Percentiles rank a stretch among this genome's conserved stretches.
phyloP scores from a whole-genome alignment of 2,888 invertebrate genomes.

The Latrodectus elegans region DNA sequence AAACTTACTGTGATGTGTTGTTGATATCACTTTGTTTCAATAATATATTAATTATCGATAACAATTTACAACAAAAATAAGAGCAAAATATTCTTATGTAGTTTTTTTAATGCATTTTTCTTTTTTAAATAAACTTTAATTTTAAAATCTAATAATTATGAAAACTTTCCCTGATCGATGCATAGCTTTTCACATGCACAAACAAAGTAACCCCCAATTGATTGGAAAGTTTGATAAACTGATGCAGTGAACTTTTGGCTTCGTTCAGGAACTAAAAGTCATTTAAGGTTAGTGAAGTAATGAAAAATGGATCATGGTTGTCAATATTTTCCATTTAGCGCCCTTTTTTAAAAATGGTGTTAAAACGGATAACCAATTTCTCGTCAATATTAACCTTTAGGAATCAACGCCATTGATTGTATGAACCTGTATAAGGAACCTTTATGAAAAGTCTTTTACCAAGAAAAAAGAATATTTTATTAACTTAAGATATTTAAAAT shows the following conservation, averaged over 20 bases:
- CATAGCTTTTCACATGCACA: not conserved
- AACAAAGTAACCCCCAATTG: not conserved
- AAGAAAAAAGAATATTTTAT: not conserved
- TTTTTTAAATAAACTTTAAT: too few species aligned
- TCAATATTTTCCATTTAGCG: conserved; percentile 62
- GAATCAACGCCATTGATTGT: not conserved
- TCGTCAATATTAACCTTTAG: conserved; percentile 32
- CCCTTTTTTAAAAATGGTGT: conserved; percentile 22
- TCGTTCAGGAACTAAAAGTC: conserved; percentile 43
- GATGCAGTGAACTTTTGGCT: conserved; percentile 6
- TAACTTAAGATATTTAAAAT: not conserved
- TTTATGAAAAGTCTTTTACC: not conserved
- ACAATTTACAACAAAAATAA: too few species aligned
- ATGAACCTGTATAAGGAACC: too few species aligned
- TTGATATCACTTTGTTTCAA: too few species aligned
- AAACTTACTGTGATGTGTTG: too few species aligned
- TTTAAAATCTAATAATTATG: too few species aligned
- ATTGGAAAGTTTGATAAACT: conserved; percentile 11
- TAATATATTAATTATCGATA: too few species aligned
- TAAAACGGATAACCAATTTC: conserved; percentile 63
- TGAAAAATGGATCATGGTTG: conserved; percentile 58
- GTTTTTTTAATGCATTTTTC: too few species aligned
- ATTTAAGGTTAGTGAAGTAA: conserved; percentile 46
- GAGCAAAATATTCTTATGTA: too few species aligned
- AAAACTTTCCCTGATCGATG: too few species aligned